phyloP scores from a whole-genome alignment of 2,888 invertebrate species.

The Drosophila eohydei region DNA sequence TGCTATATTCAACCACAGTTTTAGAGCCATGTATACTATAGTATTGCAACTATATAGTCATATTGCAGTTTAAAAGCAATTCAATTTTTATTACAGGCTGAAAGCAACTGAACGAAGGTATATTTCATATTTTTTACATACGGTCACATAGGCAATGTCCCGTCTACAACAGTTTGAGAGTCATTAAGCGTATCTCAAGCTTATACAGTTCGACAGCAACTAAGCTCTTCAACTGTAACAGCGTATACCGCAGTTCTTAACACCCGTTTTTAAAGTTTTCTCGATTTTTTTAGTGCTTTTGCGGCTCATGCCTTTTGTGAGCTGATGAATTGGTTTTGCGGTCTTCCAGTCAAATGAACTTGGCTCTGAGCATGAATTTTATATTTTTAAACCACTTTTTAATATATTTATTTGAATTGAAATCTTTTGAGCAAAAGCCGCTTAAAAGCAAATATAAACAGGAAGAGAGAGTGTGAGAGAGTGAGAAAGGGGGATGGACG shows the following conservation, averaged over 20 bases:
- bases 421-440: constrained; percentile 22
- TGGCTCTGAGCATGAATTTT: constrained; percentile 34
- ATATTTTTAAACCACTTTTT: constrained; percentile 17
- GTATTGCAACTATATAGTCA: too few relatives aligned
- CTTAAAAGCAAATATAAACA: constrained; percentile 17
- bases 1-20: background rate
- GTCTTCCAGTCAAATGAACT: constrained; percentile 72
- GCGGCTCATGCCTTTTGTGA: constrained; percentile 21
- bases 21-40: background rate
- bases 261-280: background rate
- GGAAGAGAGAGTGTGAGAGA: background rate
- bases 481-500: background rate
- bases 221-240: background rate
- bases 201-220: background rate
- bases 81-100: background rate
- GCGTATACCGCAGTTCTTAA: background rate
- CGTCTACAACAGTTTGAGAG: background rate
- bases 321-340: constrained; percentile 72
- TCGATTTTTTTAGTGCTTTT: constrained; percentile 20
- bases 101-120: background rate
- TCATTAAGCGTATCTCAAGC: background rate
- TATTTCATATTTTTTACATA: too few relatives aligned
- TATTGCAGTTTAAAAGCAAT: too few relatives aligned
- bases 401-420: constrained; percentile 32
- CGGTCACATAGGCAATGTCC: too few relatives aligned